Base-by-base conservation (phyloP, 2,888 invertebrate genomes). In the Pterobdella sp. region DNA sequence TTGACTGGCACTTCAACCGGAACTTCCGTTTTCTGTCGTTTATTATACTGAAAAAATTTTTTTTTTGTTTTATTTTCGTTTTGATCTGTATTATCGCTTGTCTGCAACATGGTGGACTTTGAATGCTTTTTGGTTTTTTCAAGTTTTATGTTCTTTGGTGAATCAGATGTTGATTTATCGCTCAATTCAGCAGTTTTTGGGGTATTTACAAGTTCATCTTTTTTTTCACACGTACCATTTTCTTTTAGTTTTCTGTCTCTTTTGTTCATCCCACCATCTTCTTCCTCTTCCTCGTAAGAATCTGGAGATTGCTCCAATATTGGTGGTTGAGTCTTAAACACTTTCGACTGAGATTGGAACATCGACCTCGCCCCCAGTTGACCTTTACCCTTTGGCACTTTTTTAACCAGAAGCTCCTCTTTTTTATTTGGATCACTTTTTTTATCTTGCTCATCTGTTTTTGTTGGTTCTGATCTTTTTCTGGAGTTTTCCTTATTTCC, bases 241-340 rank as follows among this genome's bases (percentile, higher is more conserved):
- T 52, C 32, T 4, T 68, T 36, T 42, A 4, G 29, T n/a, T 29
- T 10, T 68, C 10, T 68, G 7, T 67, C 35, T 67, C 35, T 67
- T 35, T 67, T 31, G 10, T 4, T 10, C 63, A 26, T 10, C 42
- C 18, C 18, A 7, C 10, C 42, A 14, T 42, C 42, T 42, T 42
- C 18, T 42, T 42, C 10, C 22, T 70, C 71, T 60, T 63, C 71
- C 22, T 71, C 71, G n/a, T 14, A 56, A n/a, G 71, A 63, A 35
- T 52, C 71, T 14, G 71, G 71, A 36, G 71, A 71, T 35, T 63
- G 63, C 26, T 71, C 71, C 22, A 56, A 63, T 26, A 71, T 71
- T 18, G 71, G 56, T 1, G 71, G 71, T 63, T 71, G 71, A 2
- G 71, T 60, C 22, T 22, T 71, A 35, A 71, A 71, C 32, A 63